Evolutionary conservation across 2,113 vertebrate species (phyloP), one percentile per base, ranked within the genome.

Genomic region (Merops nubicus): DNA sequence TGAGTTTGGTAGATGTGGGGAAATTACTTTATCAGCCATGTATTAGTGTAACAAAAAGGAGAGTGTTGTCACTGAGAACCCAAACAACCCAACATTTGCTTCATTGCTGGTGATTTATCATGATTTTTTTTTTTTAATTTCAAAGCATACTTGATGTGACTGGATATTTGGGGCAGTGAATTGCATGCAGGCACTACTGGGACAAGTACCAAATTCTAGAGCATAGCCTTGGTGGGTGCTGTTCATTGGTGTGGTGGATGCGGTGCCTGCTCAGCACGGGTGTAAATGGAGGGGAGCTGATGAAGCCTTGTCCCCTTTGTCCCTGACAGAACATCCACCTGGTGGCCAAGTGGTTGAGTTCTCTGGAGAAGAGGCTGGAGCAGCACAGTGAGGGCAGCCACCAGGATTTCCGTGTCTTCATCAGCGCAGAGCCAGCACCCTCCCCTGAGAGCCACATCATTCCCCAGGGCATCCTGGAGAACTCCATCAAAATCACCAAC

Each of bases 381-480:
- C 98, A 99, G 95, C 98, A 97, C 33, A 96, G 98, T 0, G 85
- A 99, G 29, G 97, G 97, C 80, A 99, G 99, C 96, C 98, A 99
- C 75, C 91, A 57, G 22, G 86, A 98, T 64, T 99, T 99, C 94
- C 97, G 99, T 4, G 98, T 99, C 72, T 99, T 99, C 95, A 91
- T 99, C 9, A 99, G 99, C 0, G 99, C 99, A 0, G 99, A 99
- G 97, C 99, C 99, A 0, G 98, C 99, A 0, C 98, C 98, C 12
- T 98, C 98, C 8, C 96, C 97, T 0, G 98, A 98, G 25, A 97
- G 98, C 26, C 99, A 99, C 97, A 94, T 98, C 98, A 98, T 99
- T 51, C 99, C 99, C 2, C 99, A 99, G 95, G 99, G 99, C 53
- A 99, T 99, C 95, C 98, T 99, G 89, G 98, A 99, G 75, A 99